Evolutionary conservation across 2,888 invertebrate genomes (phyloP).

Genomic region (Drosophila fulvimacula): DNA sequence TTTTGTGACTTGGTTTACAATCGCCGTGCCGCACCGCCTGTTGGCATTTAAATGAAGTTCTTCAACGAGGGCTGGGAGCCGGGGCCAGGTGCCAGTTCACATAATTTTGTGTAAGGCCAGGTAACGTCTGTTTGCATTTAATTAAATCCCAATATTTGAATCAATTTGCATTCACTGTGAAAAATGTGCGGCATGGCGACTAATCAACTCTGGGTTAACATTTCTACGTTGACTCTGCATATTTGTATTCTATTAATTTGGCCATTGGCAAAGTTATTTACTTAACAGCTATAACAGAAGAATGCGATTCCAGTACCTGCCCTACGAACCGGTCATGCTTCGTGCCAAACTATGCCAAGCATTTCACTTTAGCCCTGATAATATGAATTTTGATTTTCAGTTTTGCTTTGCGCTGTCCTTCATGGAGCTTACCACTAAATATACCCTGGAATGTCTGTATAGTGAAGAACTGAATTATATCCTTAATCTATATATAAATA

Average conservation of each 20-base stretch:
- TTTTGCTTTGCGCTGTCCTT: constrained; percentile 18
- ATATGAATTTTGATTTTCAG: constrained; percentile 66
- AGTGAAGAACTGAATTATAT: too few relatives aligned
- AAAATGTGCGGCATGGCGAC: constrained; percentile 69
- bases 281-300: constrained; percentile 22
- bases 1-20: constrained; percentile 48
- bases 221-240: constrained; percentile 48
- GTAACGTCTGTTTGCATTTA: constrained; percentile 71
- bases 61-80: constrained; percentile 4
- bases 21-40: constrained; percentile 20
- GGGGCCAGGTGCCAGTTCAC: constrained; percentile 9
- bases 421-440: not conserved
- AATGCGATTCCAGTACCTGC: constrained; percentile 34
- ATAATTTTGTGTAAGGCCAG: constrained; percentile 44
- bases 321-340: not conserved
- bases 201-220: constrained; percentile 68
- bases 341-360: constrained; percentile 31
- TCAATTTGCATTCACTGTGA: constrained; percentile 74
- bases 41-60: constrained; percentile 74
- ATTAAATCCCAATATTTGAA: constrained; percentile 79
- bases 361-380: constrained; percentile 40
- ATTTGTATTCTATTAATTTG: constrained; percentile 75
- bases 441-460: not conserved
- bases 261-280: constrained; percentile 49
- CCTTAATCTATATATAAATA: too few relatives aligned